Evolutionary conservation across 2,888 invertebrate species (phyloP).

Genomic region (Amblyteles armatorius): DNA sequence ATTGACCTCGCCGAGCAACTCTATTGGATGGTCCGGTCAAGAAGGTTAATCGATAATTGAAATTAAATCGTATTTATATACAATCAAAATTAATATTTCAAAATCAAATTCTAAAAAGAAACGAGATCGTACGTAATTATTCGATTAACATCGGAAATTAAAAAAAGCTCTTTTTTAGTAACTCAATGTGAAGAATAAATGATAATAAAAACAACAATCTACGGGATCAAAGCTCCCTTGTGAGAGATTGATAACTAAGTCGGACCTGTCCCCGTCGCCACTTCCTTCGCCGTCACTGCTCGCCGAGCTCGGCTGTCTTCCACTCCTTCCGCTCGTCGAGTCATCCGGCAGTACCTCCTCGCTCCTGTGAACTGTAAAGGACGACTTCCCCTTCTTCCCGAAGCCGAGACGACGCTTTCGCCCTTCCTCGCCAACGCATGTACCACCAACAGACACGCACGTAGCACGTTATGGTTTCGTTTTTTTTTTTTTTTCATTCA

Average conservation of each 20-base stretch:
- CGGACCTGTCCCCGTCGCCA: conserved; percentile 94
- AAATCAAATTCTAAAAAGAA: conserved; percentile 27
- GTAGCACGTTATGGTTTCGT: conserved; percentile 79
- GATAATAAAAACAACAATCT: conserved; percentile 43
- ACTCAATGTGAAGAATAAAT: conserved; percentile 47
- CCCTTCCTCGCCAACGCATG: conserved; percentile 88
- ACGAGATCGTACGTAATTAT: conserved; percentile 36
- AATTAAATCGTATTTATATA: conserved; percentile 4
- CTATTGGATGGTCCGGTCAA: conserved; percentile 37
- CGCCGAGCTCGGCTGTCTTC: conserved; percentile 94
- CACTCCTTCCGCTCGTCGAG: conserved; percentile 84
- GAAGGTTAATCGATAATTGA: conserved; percentile 29
- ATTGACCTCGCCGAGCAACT: conserved; percentile 44
- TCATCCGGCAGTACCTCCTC: conserved; percentile 98
- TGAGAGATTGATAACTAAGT: conserved; percentile 62
- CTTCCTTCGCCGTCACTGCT: conserved; percentile 96
- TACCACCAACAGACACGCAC: conserved; percentile 83
- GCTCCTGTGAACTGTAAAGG: conserved; percentile 98
- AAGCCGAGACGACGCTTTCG: conserved; percentile 97
- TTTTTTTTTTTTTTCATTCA: conserved; percentile 60
- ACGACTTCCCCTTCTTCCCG: conserved; percentile 97
- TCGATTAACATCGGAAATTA: neutral
- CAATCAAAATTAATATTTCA: neutral
- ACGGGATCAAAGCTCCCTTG: conserved; percentile 60
- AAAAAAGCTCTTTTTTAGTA: neutral